These are phyloP conservation scores for Acanthiza pusilla DNA, from an alignment of 2,797 vertebrate genomes.

Conservation along the genomic window DNA sequence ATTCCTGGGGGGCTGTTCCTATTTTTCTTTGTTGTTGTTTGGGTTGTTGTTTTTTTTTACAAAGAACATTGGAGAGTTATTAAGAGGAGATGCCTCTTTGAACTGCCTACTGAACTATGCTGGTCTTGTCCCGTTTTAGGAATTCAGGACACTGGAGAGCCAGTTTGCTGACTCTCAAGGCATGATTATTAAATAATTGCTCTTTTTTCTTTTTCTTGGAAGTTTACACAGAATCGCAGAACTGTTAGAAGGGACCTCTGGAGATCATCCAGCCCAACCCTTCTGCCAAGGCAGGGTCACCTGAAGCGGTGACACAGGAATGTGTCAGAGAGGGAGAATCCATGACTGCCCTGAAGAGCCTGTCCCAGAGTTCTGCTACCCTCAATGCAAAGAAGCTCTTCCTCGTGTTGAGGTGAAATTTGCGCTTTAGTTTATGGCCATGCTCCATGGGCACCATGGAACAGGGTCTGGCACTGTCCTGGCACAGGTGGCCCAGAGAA, in stretches of 20 bases:
- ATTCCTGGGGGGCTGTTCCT: background rate
- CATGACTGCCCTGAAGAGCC: background rate
- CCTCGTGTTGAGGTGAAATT: background rate
- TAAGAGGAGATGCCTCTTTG: background rate
- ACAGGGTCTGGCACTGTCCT: background rate
- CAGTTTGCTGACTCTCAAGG: background rate
- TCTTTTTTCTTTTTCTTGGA: background rate
- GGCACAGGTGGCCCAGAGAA: background rate
- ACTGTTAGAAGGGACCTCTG: background rate
- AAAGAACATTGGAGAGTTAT: background rate
- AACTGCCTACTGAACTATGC: background rate
- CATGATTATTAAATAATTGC: background rate
- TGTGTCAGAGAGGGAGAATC: background rate
- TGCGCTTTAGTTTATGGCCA: background rate
- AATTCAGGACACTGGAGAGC: no score
- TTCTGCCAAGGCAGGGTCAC: background rate
- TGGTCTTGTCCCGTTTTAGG: background rate
- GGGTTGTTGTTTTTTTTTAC: background rate
- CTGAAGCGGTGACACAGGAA: background rate
- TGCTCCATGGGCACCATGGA: fast-evolving
- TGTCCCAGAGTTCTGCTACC: background rate
- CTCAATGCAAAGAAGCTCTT: background rate
- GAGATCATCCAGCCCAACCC: background rate
- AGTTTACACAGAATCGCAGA: background rate
- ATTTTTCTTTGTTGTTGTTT: background rate